Evolutionary conservation across 1,140 invertebrate species (phyloP), one percentile per base, ranked within the genome.

Genomic region (Thereuonema tuberculata): DNA sequence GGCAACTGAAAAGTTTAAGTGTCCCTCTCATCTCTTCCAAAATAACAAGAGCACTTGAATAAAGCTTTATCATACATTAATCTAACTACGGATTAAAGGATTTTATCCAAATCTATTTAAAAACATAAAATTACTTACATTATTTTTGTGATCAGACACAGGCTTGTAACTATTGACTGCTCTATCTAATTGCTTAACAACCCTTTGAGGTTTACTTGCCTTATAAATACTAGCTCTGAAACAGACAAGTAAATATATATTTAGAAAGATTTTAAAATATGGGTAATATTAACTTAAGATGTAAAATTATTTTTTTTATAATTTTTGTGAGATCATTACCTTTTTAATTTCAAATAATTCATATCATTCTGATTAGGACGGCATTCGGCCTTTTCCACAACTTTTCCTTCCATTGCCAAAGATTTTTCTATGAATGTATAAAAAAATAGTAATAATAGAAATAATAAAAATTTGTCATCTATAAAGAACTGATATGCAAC

Each of bases 341-440:
- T 77, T 76, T 97, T 98, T 1, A 93, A 71, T 70, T 85, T 84
- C 81, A 93, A 89, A 68, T 98, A 98, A 66, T 81, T 85, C 58
- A 77, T 83, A 71, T 94, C 88, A 75, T 79, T 86, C 72, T 88
- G 84, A 9, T 20, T 5, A 27, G 93, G 93, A 37, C 87, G 79
- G 72, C 93, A 96, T 74, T 98, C 93, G 31, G 94, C 76, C 72
- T 92, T 90, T 72, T 96, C 91, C 27, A 93, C 87, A 67, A 97
- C 93, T 69, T 87, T 84, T 0, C 93, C 93, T 77, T 94, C 90
- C 77, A 96, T 83, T 61, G 81, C 83, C 1, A 96, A 73, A 72
- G 89, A 92, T 62, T 93, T 90, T 65, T 79, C 77, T 2, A 49
- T 58, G 24, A 53, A 31, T 12, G 57, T 9, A 14, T 23, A 24